phyloP scores from a whole-genome alignment of 2,797 vertebrate species.

The Trachurus trachurus region DNA sequence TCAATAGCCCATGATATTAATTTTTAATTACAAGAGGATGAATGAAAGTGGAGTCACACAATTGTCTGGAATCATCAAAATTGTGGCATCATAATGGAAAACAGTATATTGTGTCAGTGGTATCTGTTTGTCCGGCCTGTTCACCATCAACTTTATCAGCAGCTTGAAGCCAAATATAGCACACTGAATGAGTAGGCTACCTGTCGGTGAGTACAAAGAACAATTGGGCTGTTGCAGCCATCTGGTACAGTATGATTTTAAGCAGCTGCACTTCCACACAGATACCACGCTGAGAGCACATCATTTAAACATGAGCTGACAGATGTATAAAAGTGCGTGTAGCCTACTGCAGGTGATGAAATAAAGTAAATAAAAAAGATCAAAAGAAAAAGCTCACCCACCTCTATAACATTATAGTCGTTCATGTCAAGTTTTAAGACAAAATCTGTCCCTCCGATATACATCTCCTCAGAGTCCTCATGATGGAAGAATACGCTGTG shows the following conservation, averaged over 20 bases:
- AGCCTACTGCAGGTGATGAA: not conserved
- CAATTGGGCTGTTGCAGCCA: constrained; percentile 29
- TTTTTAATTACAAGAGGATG: not conserved
- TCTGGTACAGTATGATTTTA: constrained; percentile 44
- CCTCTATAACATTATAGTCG: constrained; percentile 64
- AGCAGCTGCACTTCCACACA: constrained; percentile 5
- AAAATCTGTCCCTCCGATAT: constrained; percentile 74
- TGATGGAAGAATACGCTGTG: constrained; percentile 74
- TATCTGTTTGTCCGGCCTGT: not conserved
- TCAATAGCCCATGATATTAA: not conserved
- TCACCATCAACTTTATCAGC: not conserved
- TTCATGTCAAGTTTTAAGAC: constrained; percentile 70
- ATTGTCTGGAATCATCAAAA: not conserved
- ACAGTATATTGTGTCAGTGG: not conserved
- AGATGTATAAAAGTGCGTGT: not conserved
- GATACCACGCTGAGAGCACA: not conserved
- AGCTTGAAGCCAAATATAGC: not conserved
- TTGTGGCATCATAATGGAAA: not conserved
- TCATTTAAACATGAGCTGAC: not conserved
- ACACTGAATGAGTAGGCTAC: not conserved
- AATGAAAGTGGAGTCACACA: not conserved
- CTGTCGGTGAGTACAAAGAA: constrained; percentile 22
- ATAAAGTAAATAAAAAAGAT: not conserved
- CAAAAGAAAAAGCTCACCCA: constrained; percentile 43
- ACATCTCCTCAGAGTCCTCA: constrained; percentile 67